A percentile compares a stretch with the other conserved stretches of the same genome.
Evolutionary conservation across 2,113 vertebrate genomes (phyloP).

Genomic region (Protobothrops flavoviridis): DNA sequence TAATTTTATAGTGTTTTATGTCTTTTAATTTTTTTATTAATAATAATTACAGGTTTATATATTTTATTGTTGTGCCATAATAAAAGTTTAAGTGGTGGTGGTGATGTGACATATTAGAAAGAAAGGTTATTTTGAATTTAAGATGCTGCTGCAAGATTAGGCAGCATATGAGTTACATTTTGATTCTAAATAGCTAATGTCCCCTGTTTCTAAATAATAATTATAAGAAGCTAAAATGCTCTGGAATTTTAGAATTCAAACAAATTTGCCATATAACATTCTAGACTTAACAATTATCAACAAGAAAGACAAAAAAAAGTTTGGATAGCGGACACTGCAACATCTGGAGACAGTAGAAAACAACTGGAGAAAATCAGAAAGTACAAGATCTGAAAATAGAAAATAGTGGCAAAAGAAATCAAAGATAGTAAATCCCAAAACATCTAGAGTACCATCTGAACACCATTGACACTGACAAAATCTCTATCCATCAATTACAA

Average conservation of each 20-base stretch:
- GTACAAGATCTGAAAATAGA: not conserved
- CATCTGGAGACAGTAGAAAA: not conserved
- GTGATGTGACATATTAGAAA: not conserved
- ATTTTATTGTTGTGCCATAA: not conserved
- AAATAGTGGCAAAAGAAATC: not conserved
- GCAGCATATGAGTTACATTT: not conserved
- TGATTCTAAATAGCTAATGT: not conserved
- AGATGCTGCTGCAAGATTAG: not conserved
- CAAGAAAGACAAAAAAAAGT: too few relatives aligned
- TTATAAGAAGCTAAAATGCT: not conserved
- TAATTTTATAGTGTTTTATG: not conserved
- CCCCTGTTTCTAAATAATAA: not conserved
- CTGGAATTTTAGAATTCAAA: too few relatives aligned
- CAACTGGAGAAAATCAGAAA: not conserved
- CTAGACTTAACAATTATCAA: too few relatives aligned
- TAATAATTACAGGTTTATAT: not conserved
- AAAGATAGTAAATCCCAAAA: not conserved
- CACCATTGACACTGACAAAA: not conserved
- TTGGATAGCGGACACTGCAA: too few relatives aligned
- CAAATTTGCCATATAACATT: too few relatives aligned
- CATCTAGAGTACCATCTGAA: not conserved
- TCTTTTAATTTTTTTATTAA: not conserved
- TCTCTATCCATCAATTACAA: not conserved
- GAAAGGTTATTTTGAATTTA: not conserved
- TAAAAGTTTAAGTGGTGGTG: not conserved